Conservation (phyloP, 2,797 vertebrate genomes). For the Rousettus madagascariensis region DNA sequence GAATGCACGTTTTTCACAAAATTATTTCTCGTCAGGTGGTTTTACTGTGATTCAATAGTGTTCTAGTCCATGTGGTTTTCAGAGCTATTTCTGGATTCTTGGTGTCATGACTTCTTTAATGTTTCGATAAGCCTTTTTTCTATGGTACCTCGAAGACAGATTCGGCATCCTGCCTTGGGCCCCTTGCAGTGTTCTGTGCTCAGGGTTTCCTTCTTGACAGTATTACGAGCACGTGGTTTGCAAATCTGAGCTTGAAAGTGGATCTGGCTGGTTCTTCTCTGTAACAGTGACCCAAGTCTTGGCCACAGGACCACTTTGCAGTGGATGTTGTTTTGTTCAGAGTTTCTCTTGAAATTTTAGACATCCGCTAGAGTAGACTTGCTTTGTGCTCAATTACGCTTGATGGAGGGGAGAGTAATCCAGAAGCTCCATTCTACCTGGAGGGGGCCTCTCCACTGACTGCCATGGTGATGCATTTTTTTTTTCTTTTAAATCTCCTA, state of each 20-base stretch:
- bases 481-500: neutral
- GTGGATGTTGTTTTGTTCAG: too few relatives aligned
- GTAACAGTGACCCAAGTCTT: neutral
- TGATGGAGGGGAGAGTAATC: rapidly evolving
- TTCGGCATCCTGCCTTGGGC: neutral
- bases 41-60: neutral
- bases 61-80: neutral
- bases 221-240: rapidly evolving
- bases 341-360: too few relatives aligned
- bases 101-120: neutral
- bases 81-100: neutral
- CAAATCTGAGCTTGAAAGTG: neutral
- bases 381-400: neutral
- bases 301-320: neutral
- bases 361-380: neutral
- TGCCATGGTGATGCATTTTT: neutral
- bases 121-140: neutral
- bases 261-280: neutral
- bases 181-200: rapidly evolving
- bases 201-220: neutral
- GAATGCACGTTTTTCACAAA: neutral
- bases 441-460: neutral
- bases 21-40: neutral
- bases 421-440: neutral
- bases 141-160: neutral